Evolutionary conservation across 2,797 vertebrate genomes (phyloP).

Genomic region (Otus scops): DNA sequence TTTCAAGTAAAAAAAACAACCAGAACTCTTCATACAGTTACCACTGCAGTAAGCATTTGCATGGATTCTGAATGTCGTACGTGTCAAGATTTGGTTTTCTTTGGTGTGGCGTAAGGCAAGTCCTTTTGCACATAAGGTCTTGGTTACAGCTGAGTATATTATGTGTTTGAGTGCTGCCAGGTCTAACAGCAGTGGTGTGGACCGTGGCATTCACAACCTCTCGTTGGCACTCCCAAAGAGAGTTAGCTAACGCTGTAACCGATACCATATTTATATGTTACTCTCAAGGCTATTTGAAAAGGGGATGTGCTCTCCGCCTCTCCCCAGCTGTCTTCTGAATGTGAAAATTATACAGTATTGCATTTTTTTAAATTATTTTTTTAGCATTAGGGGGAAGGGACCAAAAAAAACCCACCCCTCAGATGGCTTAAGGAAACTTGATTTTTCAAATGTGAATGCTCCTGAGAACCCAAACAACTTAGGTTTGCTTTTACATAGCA

Average conservation of each 20-base stretch:
- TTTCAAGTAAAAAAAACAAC: background rate
- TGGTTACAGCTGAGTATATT: background rate
- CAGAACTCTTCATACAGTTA: background rate
- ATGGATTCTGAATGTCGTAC: background rate
- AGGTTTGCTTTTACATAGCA: conserved; percentile 1
- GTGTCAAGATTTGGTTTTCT: background rate
- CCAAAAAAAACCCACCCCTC: background rate
- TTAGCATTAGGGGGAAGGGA: background rate
- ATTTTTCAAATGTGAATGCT: background rate
- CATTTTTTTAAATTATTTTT: background rate
- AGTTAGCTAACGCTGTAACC: background rate
- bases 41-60: background rate
- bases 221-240: conserved; percentile 17
- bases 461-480: conserved; percentile 15
- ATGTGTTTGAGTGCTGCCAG: background rate
- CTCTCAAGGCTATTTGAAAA: conserved; percentile 3
- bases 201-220: background rate
- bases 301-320: background rate
- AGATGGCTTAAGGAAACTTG: background rate
- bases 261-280: background rate
- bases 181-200: background rate
- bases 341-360: background rate
- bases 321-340: background rate
- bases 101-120: background rate
- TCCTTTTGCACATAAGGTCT: background rate